phyloP scores from a whole-genome alignment of 2,113 vertebrate species.

The Motacilla tschutschensis region DNA sequence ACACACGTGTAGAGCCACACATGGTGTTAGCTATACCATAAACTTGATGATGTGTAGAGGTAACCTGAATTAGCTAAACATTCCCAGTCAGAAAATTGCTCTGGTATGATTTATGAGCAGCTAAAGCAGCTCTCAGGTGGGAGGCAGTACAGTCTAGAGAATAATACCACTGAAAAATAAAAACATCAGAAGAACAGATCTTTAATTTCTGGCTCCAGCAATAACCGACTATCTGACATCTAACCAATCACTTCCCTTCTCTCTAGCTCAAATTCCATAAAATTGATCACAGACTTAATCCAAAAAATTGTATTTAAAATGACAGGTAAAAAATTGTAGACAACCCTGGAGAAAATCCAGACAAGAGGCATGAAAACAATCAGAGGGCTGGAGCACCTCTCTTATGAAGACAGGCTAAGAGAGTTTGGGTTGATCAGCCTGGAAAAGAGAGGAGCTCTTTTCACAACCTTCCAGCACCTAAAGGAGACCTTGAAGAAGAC shows the following conservation, averaged over 20 bases:
- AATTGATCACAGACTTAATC: neutral
- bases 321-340: neutral
- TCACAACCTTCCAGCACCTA: neutral
- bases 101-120: conserved; percentile 2
- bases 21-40: neutral
- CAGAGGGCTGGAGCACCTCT: neutral
- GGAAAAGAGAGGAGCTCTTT: neutral
- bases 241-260: neutral
- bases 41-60: neutral
- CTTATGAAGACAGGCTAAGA: no score
- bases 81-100: neutral
- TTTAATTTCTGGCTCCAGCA: neutral
- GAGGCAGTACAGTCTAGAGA: neutral
- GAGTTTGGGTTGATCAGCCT: neutral
- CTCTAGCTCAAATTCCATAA: neutral
- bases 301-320: neutral
- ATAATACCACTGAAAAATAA: neutral
- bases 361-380: neutral
- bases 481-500: neutral
- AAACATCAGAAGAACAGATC: neutral
- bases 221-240: neutral
- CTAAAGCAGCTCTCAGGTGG: neutral
- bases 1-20: neutral
- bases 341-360: accelerated
- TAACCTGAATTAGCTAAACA: conserved; percentile 23